phyloP scores from a whole-genome alignment of 2,888 invertebrate genomes.

The Oscheius sp. region DNA sequence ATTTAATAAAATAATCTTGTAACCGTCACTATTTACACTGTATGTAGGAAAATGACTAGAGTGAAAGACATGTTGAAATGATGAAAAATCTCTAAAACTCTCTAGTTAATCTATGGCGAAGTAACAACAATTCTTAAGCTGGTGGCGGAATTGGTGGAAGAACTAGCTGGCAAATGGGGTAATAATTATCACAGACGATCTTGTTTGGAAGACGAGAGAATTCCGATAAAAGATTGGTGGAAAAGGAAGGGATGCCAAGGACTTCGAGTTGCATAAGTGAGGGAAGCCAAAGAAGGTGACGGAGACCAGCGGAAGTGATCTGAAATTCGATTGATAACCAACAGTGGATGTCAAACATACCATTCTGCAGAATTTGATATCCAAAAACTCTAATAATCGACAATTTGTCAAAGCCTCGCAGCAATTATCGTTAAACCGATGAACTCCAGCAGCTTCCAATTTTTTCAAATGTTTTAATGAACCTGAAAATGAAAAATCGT shows the following conservation, averaged over 20 bases:
- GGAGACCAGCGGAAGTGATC: slow-evolving; percentile 5
- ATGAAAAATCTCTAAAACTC: too few species aligned
- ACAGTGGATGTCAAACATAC: not conserved
- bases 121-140: too few species aligned
- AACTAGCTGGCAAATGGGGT: not conserved
- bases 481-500: not conserved
- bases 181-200: slow-evolving; percentile 4
- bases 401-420: not conserved
- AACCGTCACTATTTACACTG: not conserved
- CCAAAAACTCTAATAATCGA: slow-evolving; percentile 5
- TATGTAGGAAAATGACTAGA: not conserved
- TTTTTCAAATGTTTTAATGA: not conserved
- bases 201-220: not conserved
- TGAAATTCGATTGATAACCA: not conserved
- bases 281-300: not conserved
- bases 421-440: not conserved
- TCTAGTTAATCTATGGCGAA: too few species aligned
- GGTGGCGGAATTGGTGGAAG: slow-evolving; percentile 5
- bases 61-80: not conserved
- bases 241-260: slow-evolving; percentile 17
- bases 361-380: slow-evolving; percentile 23
- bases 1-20: not conserved
- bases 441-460: slow-evolving; percentile 1
- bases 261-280: slow-evolving; percentile 8
- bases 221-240: not conserved